These are phyloP conservation scores for Clusia tigrina DNA, from an alignment of 2,888 invertebrate species.

Conservation along the genomic window DNA sequence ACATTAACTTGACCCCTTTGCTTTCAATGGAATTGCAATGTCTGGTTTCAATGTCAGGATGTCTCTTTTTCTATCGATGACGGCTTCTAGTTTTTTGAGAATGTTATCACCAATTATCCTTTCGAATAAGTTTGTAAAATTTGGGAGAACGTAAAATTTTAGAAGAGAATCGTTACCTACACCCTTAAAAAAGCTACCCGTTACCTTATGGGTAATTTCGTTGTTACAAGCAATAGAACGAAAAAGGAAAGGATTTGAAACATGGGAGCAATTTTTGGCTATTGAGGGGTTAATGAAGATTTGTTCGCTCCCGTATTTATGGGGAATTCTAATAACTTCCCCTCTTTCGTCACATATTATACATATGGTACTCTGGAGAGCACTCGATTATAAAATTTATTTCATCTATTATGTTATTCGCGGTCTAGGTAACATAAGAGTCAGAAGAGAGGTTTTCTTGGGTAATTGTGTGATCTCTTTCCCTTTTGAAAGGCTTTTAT, in stretches of 20 bases:
- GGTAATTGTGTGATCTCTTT: too few species aligned
- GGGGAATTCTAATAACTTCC: not conserved
- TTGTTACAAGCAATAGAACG: not conserved
- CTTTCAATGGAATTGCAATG: too few species aligned
- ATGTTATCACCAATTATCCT: constrained; percentile 7
- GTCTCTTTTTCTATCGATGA: too few species aligned
- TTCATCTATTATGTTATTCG: not conserved
- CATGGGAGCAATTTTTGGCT: not conserved
- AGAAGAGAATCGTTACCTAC: constrained; percentile 6
- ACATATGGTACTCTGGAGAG: constrained; percentile 26
- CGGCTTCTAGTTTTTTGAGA: not conserved
- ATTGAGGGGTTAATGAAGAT: not conserved
- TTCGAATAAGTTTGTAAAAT: too few species aligned
- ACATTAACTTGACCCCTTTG: too few species aligned
- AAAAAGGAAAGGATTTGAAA: too few species aligned
- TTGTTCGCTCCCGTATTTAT: constrained; percentile 5
- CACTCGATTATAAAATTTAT: constrained; percentile 23
- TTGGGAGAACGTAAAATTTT: not conserved
- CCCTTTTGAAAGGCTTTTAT: too few species aligned
- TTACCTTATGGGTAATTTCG: not conserved
- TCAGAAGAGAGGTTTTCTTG: constrained; percentile 9
- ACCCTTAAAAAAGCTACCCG: constrained; percentile 11
- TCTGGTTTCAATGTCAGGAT: too few species aligned
- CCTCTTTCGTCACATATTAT: constrained; percentile 13
- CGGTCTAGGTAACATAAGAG: not conserved